Evolutionary conservation across 2,113 vertebrate genomes (phyloP).

Genomic region (Alexandromys fortis): DNA sequence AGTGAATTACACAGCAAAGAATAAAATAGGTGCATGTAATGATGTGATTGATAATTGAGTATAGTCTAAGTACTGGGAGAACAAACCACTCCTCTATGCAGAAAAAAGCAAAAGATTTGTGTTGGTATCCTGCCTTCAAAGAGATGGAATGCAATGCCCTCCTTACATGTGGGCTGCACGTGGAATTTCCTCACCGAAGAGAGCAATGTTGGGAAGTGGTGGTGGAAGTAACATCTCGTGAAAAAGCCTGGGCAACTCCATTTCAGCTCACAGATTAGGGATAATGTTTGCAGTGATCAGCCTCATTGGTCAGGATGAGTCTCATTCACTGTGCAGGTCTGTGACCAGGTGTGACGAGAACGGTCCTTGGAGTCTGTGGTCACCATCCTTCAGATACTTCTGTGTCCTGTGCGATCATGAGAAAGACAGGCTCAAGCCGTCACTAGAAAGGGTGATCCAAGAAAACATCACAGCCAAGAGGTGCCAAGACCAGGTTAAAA

Average conservation of each 20-base stretch:
- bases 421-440: not conserved
- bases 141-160: not conserved
- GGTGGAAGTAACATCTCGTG: not conserved
- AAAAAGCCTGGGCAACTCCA: too few relatives aligned
- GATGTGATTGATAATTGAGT: not conserved
- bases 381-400: not conserved
- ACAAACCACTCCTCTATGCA: not conserved
- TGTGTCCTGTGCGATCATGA: not conserved
- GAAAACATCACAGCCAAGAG: not conserved
- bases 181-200: not conserved
- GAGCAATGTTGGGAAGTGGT: not conserved
- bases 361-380: not conserved
- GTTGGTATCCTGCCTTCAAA: not conserved
- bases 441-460: not conserved
- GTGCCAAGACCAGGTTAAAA: not conserved
- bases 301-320: not conserved
- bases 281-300: not conserved
- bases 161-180: rapidly evolving
- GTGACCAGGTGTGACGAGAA: not conserved
- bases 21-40: not conserved
- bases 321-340: not conserved
- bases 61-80: not conserved
- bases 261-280: not conserved
- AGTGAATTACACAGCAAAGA: not conserved
- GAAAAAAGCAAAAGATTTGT: not conserved